A percentile compares a stretch with the other conserved stretches of the same genome.
phyloP scores from a whole-genome alignment of 2,113 vertebrate species.

The Gobio gobio region DNA sequence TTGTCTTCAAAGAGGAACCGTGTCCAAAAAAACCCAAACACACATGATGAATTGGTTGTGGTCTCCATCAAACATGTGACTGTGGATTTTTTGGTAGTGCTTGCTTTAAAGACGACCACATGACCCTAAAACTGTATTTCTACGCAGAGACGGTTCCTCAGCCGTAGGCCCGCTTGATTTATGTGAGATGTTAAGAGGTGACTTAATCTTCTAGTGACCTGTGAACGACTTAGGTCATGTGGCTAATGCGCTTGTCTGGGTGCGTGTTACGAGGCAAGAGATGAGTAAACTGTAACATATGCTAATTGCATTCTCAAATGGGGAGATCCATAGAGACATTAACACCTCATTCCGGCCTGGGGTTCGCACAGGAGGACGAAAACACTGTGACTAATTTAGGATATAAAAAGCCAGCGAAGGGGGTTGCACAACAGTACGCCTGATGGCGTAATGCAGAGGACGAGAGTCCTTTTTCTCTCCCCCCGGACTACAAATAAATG shows the following conservation, averaged over 20 bases:
- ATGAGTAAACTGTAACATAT: slow-evolving; percentile 53
- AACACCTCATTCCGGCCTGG: slow-evolving; percentile 60
- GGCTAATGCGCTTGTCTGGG: background rate
- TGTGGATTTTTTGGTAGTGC: too few relatives aligned
- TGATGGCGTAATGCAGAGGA: background rate
- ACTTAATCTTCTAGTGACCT: slow-evolving; percentile 39
- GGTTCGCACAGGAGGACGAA: slow-evolving; percentile 54
- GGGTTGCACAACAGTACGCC: background rate
- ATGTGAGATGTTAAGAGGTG: slow-evolving; percentile 21
- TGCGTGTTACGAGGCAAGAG: background rate
- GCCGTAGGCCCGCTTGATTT: background rate
- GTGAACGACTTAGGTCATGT: background rate
- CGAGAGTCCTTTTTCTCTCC: slow-evolving; percentile 65
- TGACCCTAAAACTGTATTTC: too few relatives aligned
- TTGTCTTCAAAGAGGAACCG: too few relatives aligned
- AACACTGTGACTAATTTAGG: slow-evolving; percentile 69
- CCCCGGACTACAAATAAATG: slow-evolving; percentile 73
- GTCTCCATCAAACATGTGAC: too few relatives aligned
- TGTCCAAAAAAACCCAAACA: too few relatives aligned
- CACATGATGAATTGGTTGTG: too few relatives aligned
- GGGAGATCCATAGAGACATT: slow-evolving; percentile 68
- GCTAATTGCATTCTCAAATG: slow-evolving; percentile 62
- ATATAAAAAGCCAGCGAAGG: slow-evolving; percentile 58
- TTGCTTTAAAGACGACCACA: too few relatives aligned
- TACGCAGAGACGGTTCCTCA: background rate